A percentile compares a stretch with the other conserved stretches of the same genome.
Evolutionary conservation across 2,888 invertebrate species (phyloP).

Genomic region (Eueremaeus valkanovi): DNA sequence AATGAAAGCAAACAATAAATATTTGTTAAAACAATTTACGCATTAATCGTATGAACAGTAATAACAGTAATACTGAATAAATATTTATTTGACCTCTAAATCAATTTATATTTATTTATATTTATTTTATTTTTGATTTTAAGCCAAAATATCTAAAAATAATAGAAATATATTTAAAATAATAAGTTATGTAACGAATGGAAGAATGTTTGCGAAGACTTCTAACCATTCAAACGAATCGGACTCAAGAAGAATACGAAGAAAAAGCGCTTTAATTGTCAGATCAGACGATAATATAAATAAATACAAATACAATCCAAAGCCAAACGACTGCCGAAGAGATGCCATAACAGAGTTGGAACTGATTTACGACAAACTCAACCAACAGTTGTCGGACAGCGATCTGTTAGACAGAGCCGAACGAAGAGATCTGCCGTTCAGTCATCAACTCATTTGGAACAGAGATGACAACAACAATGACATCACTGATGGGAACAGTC

Average conservation of each 20-base stretch:
- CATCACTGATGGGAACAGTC: neutral
- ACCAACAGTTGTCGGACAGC: slow-evolving; percentile 63
- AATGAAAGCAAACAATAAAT: no score
- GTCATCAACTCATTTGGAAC: slow-evolving; percentile 48
- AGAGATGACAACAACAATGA: neutral
- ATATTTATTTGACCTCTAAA: no score
- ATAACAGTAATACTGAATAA: neutral
- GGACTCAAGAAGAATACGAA: neutral
- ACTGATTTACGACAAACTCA: slow-evolving; percentile 76
- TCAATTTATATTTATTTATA: neutral
- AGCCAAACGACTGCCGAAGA: neutral
- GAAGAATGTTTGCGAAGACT: neutral
- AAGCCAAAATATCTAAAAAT: neutral
- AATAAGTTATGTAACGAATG: neutral
- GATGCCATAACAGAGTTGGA: slow-evolving; percentile 80
- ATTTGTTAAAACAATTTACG: neutral
- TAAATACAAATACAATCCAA: slow-evolving; percentile 2
- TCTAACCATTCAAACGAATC: neutral
- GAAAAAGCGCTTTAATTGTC: slow-evolving; percentile 8
- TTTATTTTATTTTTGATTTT: neutral
- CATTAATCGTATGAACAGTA: neutral
- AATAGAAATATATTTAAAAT: neutral
- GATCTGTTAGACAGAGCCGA: slow-evolving; percentile 75
- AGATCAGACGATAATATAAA: slow-evolving; percentile 21
- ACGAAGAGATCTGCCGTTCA: slow-evolving; percentile 63